Evolutionary conservation across 2,888 invertebrate species (phyloP).

Genomic region (Metallyticus violacea): DNA sequence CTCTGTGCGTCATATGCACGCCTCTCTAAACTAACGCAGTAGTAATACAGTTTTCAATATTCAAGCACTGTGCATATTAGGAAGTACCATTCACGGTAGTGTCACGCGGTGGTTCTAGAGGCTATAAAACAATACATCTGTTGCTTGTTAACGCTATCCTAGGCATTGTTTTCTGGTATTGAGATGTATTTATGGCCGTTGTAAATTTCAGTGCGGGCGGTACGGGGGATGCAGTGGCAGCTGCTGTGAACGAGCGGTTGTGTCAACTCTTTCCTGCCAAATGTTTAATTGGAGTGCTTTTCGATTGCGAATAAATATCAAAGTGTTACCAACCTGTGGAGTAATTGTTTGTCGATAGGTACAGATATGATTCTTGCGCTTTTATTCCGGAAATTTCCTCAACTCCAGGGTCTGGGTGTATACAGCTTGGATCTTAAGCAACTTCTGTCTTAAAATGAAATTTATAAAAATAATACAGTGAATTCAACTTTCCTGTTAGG

Average conservation of each 20-base stretch:
- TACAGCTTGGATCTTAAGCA: no score
- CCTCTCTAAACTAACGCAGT: no score
- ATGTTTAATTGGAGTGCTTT: neutral
- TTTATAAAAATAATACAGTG: no score
- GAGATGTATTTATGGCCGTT: neutral
- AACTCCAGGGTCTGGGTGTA: no score
- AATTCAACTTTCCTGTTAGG: no score
- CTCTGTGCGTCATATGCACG: constrained; percentile 6
- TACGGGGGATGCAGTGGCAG: no score
- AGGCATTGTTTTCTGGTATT: neutral
- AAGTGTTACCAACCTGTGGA: neutral
- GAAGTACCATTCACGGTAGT: no score
- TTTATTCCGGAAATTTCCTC: no score
- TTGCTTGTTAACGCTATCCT: no score
- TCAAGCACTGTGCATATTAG: neutral
- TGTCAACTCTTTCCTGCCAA: neutral
- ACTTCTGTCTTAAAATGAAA: no score
- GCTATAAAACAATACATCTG: neutral
- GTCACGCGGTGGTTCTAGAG: neutral
- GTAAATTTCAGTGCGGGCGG: neutral
- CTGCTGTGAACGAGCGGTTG: neutral
- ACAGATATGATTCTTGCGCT: no score
- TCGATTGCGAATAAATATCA: no score
- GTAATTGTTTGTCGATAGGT: neutral
- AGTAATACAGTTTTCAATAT: constrained; percentile 21